Evolutionary conservation across 2,113 vertebrate genomes (phyloP).

Genomic region (Thunnus thynnus): DNA sequence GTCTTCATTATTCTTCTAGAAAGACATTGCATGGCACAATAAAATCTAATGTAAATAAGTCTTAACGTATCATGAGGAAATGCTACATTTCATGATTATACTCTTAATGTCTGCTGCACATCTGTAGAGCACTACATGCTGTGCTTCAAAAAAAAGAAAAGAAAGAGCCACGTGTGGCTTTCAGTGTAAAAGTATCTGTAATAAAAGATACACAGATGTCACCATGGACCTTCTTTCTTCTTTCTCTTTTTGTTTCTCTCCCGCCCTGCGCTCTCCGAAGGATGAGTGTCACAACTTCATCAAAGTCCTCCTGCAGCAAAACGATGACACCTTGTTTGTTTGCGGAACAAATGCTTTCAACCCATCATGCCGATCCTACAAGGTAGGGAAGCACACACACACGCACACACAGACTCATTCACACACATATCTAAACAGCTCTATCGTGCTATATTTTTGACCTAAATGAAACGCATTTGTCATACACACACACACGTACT

Average conservation of each 20-base stretch:
- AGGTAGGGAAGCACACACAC: slow-evolving; percentile 82
- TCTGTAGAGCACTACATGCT: neutral
- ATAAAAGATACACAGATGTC: slow-evolving; percentile 49
- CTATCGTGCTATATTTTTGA: slow-evolving; percentile 7
- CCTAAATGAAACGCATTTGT: slow-evolving; percentile 3
- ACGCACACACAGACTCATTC: neutral
- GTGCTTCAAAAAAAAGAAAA: slow-evolving; percentile 34
- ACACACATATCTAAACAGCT: neutral
- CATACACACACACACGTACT: neutral
- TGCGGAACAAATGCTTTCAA: slow-evolving; percentile 99
- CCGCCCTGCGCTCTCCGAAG: slow-evolving; percentile 79
- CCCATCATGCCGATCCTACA: slow-evolving; percentile 96
- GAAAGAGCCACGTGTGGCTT: slow-evolving; percentile 21
- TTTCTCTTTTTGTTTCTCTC: slow-evolving; percentile 21
- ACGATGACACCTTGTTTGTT: slow-evolving; percentile 94
- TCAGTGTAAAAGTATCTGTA: slow-evolving; percentile 15
- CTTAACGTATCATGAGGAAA: slow-evolving; percentile 23
- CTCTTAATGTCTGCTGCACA: slow-evolving; percentile 27
- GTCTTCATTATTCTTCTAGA: slow-evolving; percentile 29
- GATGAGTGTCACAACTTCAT: slow-evolving; percentile 99
- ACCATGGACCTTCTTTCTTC: slow-evolving; percentile 43
- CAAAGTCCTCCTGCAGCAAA: slow-evolving; percentile 97
- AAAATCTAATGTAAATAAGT: slow-evolving; percentile 9
- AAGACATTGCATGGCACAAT: neutral
- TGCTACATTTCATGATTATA: neutral